Evolutionary conservation across 2,888 invertebrate species (phyloP), one percentile per base, ranked within the genome.

Genomic region (Uloborus plumipes): DNA sequence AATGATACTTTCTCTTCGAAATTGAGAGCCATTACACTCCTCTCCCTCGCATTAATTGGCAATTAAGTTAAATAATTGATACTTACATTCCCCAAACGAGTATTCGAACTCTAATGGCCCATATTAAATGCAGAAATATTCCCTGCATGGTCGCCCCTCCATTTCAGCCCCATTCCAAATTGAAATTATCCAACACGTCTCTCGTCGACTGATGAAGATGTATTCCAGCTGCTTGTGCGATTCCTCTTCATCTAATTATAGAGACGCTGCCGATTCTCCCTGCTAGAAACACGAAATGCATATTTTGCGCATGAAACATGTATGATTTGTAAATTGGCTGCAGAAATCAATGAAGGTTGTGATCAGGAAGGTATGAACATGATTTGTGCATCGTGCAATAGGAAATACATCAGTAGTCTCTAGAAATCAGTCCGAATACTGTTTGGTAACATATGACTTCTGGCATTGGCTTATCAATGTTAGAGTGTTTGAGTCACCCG

Each of bases 241-340:
- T 76, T 61, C 67, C 22, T 59, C 67, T 18, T 75, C 59, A 58
- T 67, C 59, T 76, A 76, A 76, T 76, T 76, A 67, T 61, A 26
- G 26, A 31, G 51, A 31, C 39, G 39, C 39, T 39, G 39, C 39
- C 7, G 39, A 39, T 39, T 39, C 39, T 39, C 39, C 9, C 39
- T 39, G 39, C 39, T 39, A 39, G 39, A 39, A 39, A 39, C 39
- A 39, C 39, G 39, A 39, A 39, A 39, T 39, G 39, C 39, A 51
- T 22, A 51, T 31, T 66, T 51, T 66, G 16, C 16, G 31, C 65
- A 75, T 76, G 67, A 76, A 67, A 67, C 69, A 76, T 76, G 69
- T 61, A 76, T 76, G 58, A 76, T 76, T 76, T 26, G 20, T 31
- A 61, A 58, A 76, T 67, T 67, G 58, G 51, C 51, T 69, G 59